These are phyloP conservation scores for Microcebus griseorufus DNA, from an alignment of 2,113 vertebrate genomes.

Conservation along the genomic window DNA sequence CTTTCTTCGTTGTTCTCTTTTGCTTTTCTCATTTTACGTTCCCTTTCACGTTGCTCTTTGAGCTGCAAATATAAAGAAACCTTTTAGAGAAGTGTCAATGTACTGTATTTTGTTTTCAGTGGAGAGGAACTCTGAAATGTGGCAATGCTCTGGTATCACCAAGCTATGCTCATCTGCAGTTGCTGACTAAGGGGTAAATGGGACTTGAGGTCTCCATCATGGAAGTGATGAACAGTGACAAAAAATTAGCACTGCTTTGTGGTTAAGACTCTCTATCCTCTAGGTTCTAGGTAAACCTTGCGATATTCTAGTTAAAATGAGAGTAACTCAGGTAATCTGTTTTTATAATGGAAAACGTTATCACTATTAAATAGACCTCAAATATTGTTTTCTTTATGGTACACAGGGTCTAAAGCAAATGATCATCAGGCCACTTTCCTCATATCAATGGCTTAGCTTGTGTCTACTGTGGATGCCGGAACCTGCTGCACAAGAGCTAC, in stretches of 20 bases:
- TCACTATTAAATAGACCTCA: not conserved
- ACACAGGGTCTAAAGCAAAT: not conserved
- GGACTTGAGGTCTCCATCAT: not conserved
- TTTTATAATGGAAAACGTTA: not conserved
- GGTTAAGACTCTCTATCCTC: not conserved
- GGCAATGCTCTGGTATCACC: fast-evolving
- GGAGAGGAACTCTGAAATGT: not conserved
- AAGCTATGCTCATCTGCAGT: fast-evolving
- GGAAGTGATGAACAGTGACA: not conserved
- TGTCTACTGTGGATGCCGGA: not conserved
- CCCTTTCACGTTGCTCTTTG: conserved; percentile 96
- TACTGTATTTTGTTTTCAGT: not conserved
- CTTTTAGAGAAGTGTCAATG: not conserved
- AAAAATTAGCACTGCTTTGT: not conserved
- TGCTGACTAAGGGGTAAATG: not conserved
- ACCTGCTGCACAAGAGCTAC: not conserved
- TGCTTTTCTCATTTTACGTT: conserved; percentile 93
- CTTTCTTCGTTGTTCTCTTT: conserved; percentile 97
- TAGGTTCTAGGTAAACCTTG: not conserved
- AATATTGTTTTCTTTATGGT: not conserved
- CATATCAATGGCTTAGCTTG: not conserved
- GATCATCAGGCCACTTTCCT: not conserved
- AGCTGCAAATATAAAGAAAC: conserved; percentile 86
- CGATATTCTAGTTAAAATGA: not conserved
- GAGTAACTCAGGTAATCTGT: not conserved